phyloP scores from a whole-genome alignment of 1,140 invertebrate genomes.

The Diachasma alloeum region DNA sequence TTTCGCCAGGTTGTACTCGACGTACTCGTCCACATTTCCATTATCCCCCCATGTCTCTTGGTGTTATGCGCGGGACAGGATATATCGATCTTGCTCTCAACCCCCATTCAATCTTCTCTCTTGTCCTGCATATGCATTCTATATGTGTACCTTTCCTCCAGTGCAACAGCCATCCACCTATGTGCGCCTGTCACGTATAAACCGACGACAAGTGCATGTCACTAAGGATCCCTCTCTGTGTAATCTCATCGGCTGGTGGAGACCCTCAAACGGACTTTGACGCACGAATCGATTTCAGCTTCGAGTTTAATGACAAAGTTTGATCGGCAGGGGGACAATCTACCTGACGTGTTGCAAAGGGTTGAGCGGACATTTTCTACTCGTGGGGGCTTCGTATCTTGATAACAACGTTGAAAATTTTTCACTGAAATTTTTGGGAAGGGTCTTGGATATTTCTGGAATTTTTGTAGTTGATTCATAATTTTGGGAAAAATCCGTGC shows the following conservation, averaged over 20 bases:
- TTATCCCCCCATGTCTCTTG: constrained; percentile 33
- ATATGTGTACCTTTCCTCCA: background rate
- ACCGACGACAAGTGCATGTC: background rate
- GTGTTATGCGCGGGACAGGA: constrained; percentile 31
- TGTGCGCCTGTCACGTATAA: background rate
- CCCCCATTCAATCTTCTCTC: constrained; percentile 15
- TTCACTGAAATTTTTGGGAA: no score
- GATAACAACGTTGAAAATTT: no score
- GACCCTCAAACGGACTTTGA: constrained; percentile 9
- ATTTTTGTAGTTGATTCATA: no score
- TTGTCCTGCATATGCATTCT: constrained; percentile 9
- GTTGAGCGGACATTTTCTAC: background rate
- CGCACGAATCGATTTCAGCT: background rate
- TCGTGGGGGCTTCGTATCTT: no score
- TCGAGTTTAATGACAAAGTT: constrained; percentile 6
- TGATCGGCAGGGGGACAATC: background rate
- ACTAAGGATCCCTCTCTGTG: background rate
- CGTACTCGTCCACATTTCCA: constrained; percentile 36
- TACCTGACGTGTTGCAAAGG: background rate
- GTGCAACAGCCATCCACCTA: background rate
- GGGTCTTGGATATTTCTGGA: no score
- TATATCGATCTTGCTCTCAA: constrained; percentile 29
- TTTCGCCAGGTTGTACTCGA: constrained; percentile 30
- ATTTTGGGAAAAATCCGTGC: no score
- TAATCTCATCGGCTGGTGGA: background rate